These are phyloP conservation scores for Antechinus flavipes DNA, from an alignment of 2,113 vertebrate genomes.

Conservation along the genomic window DNA sequence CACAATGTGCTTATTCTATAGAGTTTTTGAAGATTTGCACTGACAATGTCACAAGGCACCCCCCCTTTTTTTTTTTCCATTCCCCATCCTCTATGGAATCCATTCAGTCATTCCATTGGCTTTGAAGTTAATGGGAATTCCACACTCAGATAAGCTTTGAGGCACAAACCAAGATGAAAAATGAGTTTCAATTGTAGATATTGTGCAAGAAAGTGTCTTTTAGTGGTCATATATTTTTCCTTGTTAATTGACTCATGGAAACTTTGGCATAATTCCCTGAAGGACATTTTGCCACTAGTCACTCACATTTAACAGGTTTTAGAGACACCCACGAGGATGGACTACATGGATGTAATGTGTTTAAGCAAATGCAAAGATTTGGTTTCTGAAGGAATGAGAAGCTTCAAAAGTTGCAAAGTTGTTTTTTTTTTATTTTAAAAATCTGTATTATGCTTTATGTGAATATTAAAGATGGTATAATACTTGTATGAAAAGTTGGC, in stretches of 20 bases:
- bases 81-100: constrained; percentile 50
- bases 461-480: not conserved
- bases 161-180: constrained; percentile 44
- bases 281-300: constrained; percentile 8
- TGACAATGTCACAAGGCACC: not conserved
- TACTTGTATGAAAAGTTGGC: not conserved
- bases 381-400: not conserved
- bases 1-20: constrained; percentile 44
- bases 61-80: not conserved
- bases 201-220: not conserved
- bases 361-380: not conserved
- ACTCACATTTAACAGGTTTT: not conserved
- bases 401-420: no score
- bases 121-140: constrained; percentile 71
- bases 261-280: constrained; percentile 46
- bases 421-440: not conserved
- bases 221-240: constrained; percentile 48
- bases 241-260: constrained; percentile 40
- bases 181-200: constrained; percentile 50
- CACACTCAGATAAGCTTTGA: constrained; percentile 50
- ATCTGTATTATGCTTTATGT: constrained; percentile 22
- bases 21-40: not conserved
- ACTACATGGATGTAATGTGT: not conserved
- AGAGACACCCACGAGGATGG: not conserved
- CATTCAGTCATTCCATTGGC: constrained; percentile 25